Conservation (phyloP, 2,113 vertebrate species). For the Erythrolamprus reginae region DNA sequence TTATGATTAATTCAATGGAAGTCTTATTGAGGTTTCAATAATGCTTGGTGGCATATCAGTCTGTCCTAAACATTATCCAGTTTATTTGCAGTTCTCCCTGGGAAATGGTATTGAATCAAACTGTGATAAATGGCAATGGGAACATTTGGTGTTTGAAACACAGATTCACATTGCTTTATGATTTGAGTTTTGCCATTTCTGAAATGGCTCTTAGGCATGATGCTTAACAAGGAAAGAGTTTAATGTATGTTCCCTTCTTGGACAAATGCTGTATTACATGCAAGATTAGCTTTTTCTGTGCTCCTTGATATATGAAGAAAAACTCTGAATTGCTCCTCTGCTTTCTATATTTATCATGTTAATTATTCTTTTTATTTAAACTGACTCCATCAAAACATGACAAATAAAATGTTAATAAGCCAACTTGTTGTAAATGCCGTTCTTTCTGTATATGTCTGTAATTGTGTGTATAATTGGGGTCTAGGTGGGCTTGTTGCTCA, state of each 20-base stretch:
- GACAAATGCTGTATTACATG: constrained; percentile 17
- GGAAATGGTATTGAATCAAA: background rate
- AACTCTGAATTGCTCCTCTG: constrained; percentile 56
- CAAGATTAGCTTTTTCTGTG: constrained; percentile 46
- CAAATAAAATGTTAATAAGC: constrained; percentile 57
- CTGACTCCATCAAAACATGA: constrained; percentile 55
- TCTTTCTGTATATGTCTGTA: background rate
- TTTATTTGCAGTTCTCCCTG: background rate
- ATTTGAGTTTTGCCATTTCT: background rate
- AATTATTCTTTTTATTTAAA: constrained; percentile 51
- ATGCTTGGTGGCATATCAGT: background rate
- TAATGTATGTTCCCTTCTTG: constrained; percentile 31
- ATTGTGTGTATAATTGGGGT: too few relatives aligned
- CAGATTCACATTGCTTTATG: background rate
- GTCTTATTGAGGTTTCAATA: background rate
- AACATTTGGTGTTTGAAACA: background rate
- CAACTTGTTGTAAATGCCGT: constrained; percentile 29
- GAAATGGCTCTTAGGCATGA: background rate
- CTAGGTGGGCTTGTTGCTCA: too few relatives aligned
- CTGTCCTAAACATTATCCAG: too few relatives aligned
- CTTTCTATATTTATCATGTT: constrained; percentile 42
- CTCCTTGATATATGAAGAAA: constrained; percentile 25
- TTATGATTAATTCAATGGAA: background rate
- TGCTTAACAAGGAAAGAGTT: constrained; percentile 40
- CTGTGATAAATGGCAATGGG: too few relatives aligned